Evolutionary conservation across 2,113 vertebrate genomes (phyloP).

Genomic region (Serilophus lunatus): DNA sequence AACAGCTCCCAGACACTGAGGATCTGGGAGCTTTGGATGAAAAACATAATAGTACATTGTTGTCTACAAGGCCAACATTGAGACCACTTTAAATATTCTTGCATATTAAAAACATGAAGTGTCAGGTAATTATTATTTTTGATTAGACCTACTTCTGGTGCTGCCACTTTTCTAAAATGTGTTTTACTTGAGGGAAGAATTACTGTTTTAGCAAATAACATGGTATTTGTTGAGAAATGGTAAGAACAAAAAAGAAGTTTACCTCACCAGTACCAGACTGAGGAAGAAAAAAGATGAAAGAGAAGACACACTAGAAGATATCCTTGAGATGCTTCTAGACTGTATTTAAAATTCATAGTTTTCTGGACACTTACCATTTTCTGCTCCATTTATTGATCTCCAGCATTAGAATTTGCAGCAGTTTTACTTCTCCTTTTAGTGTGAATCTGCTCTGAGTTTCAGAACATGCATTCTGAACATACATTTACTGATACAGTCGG

Average conservation of each 20-base stretch:
- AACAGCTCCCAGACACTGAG: not conserved
- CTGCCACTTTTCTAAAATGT: not conserved
- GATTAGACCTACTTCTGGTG: not conserved
- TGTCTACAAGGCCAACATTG: not conserved
- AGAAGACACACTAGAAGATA: not conserved
- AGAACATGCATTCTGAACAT: not conserved
- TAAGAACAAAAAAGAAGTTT: not conserved
- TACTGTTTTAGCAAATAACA: not conserved
- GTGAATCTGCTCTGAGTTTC: not conserved
- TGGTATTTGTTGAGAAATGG: not conserved
- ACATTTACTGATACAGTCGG: not conserved
- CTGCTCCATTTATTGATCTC: not conserved
- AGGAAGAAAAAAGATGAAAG: not conserved
- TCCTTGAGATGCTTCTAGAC: not conserved
- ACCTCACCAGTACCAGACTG: not conserved
- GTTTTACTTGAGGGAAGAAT: not conserved
- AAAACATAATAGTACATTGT: not conserved
- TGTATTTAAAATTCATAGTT: not conserved
- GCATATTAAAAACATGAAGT: not conserved
- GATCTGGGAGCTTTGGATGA: not conserved
- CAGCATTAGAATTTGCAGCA: not conserved
- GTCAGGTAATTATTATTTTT: not conserved
- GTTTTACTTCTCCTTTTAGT: not conserved
- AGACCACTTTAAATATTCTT: not conserved
- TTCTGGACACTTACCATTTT: not conserved